These are phyloP conservation scores for Seladonia tumulorum DNA, from an alignment of 2,888 invertebrate species.

Conservation along the genomic window DNA sequence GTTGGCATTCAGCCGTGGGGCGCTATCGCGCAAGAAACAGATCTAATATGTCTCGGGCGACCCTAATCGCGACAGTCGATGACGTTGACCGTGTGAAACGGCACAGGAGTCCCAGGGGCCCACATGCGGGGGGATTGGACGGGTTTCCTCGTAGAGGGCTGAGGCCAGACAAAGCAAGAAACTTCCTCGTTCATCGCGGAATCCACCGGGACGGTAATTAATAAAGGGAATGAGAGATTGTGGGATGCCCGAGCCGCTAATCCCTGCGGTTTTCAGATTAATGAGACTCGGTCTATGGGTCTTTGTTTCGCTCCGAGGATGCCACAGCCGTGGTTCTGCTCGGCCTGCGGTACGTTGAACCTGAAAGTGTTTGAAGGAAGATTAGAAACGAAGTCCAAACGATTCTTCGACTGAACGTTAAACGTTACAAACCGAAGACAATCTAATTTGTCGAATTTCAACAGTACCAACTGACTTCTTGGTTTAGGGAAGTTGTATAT, in stretches of 20 bases:
- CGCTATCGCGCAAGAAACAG: background rate
- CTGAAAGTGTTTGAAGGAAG: constrained; percentile 9
- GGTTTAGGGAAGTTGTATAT: background rate
- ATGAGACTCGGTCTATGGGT: background rate
- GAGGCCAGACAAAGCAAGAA: constrained; percentile 41
- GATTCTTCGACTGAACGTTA: background rate
- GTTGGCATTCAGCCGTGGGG: background rate
- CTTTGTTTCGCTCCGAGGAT: constrained; percentile 17
- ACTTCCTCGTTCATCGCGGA: constrained; percentile 34
- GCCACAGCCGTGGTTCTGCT: background rate
- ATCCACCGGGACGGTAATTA: constrained; percentile 35
- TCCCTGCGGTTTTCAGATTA: background rate
- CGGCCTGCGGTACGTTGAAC: constrained; percentile 7
- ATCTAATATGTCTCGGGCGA: constrained; percentile 21
- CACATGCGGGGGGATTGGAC: background rate
- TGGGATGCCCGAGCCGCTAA: background rate
- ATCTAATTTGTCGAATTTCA: too few relatives aligned
- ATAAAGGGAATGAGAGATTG: constrained; percentile 24
- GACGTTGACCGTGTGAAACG: constrained; percentile 52
- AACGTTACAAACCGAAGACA: too few relatives aligned
- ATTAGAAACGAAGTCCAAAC: background rate
- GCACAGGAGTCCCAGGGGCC: constrained; percentile 37
- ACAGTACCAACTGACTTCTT: too few relatives aligned
- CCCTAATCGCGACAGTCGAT: constrained; percentile 38
- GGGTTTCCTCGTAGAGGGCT: background rate